Evolutionary conservation across 92 coral and sea anemone species (phyloP).

Genomic region (Palythoa grandiflora): DNA sequence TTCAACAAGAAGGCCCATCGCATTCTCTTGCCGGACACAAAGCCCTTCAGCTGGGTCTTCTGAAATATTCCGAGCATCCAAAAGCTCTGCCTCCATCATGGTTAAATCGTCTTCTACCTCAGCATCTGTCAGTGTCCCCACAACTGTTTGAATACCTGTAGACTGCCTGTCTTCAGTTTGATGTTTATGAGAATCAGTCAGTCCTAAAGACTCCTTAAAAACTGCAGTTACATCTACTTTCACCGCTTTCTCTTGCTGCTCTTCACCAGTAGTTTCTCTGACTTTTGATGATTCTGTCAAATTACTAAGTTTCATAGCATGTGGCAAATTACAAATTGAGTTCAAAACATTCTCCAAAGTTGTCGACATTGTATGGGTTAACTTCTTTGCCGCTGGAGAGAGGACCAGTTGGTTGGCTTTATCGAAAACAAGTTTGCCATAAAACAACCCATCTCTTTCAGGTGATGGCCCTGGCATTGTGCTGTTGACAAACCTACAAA

Average conservation of each 20-base stretch:
- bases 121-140: slow-evolving; percentile 71
- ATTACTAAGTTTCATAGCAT: slow-evolving; percentile 79
- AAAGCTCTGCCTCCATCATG: slow-evolving; percentile 69
- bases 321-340: slow-evolving; percentile 80
- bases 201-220: not conserved
- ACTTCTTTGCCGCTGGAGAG: slow-evolving; percentile 73
- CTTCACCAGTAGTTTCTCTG: slow-evolving; percentile 15
- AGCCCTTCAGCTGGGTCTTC: slow-evolving; percentile 49
- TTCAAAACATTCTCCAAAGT: slow-evolving; percentile 77
- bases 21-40: slow-evolving; percentile 69
- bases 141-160: slow-evolving; percentile 18
- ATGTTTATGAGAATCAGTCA: not conserved
- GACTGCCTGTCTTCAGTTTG: not conserved
- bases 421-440: slow-evolving; percentile 72
- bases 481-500: slow-evolving; percentile 80
- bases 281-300: slow-evolving; percentile 48
- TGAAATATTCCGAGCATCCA: slow-evolving; percentile 68
- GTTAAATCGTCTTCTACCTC: slow-evolving; percentile 79
- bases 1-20: slow-evolving; percentile 78
- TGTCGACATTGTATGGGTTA: slow-evolving; percentile 66
- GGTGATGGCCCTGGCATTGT: slow-evolving; percentile 84
- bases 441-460: slow-evolving; percentile 86
- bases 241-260: not conserved
- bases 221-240: not conserved
- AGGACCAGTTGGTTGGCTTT: slow-evolving; percentile 73